Conservation (phyloP, 2,113 vertebrate genomes). For the Hydrolagus affinis region DNA sequence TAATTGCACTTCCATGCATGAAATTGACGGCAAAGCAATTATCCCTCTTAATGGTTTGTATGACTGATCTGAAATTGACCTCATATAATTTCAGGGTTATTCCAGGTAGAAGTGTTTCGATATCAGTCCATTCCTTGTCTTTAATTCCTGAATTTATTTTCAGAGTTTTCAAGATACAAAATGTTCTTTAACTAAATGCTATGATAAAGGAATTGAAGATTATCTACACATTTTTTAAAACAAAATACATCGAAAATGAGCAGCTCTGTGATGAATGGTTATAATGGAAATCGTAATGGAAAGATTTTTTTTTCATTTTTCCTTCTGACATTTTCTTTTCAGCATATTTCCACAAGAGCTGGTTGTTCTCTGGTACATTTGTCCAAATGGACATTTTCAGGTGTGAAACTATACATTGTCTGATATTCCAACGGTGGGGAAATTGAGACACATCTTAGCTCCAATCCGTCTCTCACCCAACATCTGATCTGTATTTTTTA, state of each 20-base stretch:
- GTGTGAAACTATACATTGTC: too few relatives aligned
- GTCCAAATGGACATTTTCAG: too few relatives aligned
- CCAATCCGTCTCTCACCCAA: too few relatives aligned
- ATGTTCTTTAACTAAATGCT: conserved; percentile 3
- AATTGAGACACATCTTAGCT: too few relatives aligned
- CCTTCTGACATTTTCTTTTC: too few relatives aligned
- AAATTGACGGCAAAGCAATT: neutral
- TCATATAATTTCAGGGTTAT: neutral
- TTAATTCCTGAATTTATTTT: neutral
- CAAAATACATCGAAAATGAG: neutral
- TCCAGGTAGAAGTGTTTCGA: neutral
- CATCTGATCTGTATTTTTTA: too few relatives aligned
- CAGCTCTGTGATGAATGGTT: neutral
- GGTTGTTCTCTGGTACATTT: too few relatives aligned
- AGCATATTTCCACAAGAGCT: too few relatives aligned
- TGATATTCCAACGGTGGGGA: too few relatives aligned
- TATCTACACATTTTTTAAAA: neutral
- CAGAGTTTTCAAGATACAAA: neutral
- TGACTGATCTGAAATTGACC: conserved; percentile 12
- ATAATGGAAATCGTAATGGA: neutral
- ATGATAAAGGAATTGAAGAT: neutral
- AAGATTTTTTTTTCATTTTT: neutral
- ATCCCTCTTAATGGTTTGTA: conserved; percentile 10
- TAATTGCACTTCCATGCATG: neutral
- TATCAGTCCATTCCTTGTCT: neutral